phyloP scores from a whole-genome alignment of 2,888 invertebrate genomes.

The Matsumyia berberina region DNA sequence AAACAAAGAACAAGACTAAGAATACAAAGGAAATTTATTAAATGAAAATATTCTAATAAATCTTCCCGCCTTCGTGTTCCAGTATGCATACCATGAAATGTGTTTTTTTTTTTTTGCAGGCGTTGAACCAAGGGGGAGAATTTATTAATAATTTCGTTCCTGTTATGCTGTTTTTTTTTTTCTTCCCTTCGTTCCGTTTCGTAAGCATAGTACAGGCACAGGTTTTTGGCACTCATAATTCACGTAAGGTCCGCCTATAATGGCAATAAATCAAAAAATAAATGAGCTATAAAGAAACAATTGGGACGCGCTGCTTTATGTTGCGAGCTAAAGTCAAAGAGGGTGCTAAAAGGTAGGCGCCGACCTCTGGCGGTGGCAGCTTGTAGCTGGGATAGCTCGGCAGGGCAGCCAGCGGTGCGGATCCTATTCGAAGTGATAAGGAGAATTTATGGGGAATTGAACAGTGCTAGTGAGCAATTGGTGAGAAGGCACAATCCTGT shows the following conservation, averaged over 20 bases:
- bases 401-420: background rate
- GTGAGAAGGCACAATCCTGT: constrained; percentile 2
- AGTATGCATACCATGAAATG: constrained; percentile 64
- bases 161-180: constrained; percentile 1
- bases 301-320: constrained; percentile 66
- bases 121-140: constrained; percentile 67
- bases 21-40: constrained; percentile 56
- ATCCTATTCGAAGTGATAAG: constrained; percentile 52
- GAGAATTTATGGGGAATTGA: constrained; percentile 70
- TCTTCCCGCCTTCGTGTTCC: constrained; percentile 50
- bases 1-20: constrained; percentile 31
- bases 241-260: constrained; percentile 74
- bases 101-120: constrained; percentile 42
- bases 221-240: constrained; percentile 71
- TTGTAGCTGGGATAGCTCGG: constrained; percentile 5
- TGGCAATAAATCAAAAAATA: constrained; percentile 74
- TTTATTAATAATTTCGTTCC: constrained; percentile 68
- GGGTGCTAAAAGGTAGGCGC: constrained; percentile 57
- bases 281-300: constrained; percentile 76
- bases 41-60: constrained; percentile 74
- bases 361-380: constrained; percentile 54
- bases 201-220: constrained; percentile 42
- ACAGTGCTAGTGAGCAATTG: constrained; percentile 29
- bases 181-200: constrained; percentile 16
- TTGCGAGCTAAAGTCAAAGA: constrained; percentile 51